phyloP scores from a whole-genome alignment of 2,888 invertebrate species.

The Deilephila porcellus region DNA sequence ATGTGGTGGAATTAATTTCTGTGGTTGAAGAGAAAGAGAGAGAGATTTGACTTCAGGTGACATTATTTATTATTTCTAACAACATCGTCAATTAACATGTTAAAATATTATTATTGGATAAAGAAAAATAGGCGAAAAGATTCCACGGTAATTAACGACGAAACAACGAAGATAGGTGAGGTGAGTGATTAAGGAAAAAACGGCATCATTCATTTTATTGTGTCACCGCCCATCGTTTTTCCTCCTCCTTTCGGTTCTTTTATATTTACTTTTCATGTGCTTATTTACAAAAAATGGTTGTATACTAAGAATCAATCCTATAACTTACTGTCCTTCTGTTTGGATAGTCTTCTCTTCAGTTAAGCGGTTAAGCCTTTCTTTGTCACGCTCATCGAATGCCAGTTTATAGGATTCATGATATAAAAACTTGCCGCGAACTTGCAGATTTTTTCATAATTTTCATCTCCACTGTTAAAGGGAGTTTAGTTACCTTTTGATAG shows the following conservation, averaged over 20 bases:
- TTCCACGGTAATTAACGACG: neutral
- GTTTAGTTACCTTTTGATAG: no score
- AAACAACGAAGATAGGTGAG: neutral
- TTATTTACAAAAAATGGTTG: neutral
- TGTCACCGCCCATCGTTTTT: neutral
- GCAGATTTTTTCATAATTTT: no score
- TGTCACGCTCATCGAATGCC: no score
- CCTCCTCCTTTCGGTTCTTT: neutral
- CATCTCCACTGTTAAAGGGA: no score
- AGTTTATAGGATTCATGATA: no score
- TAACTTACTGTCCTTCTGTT: neutral
- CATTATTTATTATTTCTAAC: no score
- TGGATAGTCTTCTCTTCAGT: no score
- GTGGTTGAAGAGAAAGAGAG: no score
- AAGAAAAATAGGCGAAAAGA: neutral
- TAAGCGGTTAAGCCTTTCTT: no score
- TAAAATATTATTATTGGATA: neutral
- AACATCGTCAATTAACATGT: neutral
- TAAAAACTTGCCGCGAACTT: no score
- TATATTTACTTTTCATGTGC: neutral
- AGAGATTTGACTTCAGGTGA: no score
- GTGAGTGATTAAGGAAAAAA: constrained; percentile 19
- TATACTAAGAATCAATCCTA: neutral
- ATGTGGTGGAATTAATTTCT: no score
- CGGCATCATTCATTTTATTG: neutral